These are phyloP conservation scores for Siniperca undulata DNA, from an alignment of 2,797 vertebrate species.

Conservation along the genomic window DNA sequence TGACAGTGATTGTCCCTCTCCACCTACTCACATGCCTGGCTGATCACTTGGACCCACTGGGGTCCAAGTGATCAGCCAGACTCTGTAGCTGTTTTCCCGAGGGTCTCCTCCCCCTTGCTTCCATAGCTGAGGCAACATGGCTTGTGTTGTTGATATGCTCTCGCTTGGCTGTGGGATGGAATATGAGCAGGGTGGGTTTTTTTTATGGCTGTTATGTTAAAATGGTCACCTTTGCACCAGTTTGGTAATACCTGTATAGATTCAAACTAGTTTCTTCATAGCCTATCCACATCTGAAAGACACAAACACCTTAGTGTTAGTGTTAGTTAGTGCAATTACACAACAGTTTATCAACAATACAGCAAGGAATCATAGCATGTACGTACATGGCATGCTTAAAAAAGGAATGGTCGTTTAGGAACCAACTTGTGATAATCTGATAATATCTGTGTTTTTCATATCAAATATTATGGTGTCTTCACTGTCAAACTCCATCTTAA, in stretches of 20 bases:
- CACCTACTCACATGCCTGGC: slow-evolving; percentile 50
- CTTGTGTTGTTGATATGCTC: slow-evolving; percentile 32
- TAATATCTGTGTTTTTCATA: background rate
- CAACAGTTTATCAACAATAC: background rate
- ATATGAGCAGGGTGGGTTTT: background rate
- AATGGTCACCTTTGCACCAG: slow-evolving; percentile 16
- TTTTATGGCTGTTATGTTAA: background rate
- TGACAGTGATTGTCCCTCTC: slow-evolving; percentile 44
- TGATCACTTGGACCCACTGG: slow-evolving; percentile 51
- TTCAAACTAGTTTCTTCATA: background rate
- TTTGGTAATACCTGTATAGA: background rate
- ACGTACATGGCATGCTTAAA: background rate
- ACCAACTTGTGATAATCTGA: no score
- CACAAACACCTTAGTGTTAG: background rate
- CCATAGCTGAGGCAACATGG: slow-evolving; percentile 27
- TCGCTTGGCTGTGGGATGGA: slow-evolving; percentile 10
- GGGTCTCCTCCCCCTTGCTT: slow-evolving; percentile 8
- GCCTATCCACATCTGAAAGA: background rate
- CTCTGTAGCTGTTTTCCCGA: slow-evolving; percentile 37
- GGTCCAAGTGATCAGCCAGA: no score
- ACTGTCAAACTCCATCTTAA: background rate
- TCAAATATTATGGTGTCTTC: background rate
- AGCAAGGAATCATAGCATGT: background rate
- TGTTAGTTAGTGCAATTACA: no score
- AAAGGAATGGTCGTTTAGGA: background rate